Percentiles rank a stretch among this genome's conserved stretches.
These are phyloP conservation scores for Melinaea marsaeus DNA, from an alignment of 2,888 invertebrate genomes.

Conservation along the genomic window DNA sequence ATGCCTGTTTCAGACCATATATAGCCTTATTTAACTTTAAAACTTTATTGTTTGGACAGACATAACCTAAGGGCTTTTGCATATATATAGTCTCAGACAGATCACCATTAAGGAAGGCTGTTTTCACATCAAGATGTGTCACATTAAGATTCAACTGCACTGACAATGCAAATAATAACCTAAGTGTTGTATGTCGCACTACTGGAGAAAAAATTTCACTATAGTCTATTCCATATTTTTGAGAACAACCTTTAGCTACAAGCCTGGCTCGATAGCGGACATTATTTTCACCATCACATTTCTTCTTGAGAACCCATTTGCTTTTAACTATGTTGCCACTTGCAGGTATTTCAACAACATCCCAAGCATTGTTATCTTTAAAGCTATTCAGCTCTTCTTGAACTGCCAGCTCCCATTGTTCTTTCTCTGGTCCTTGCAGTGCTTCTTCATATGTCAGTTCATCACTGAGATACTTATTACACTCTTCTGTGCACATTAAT, in stretches of 20 bases:
- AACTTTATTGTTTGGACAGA: neutral
- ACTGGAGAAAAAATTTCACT: neutral
- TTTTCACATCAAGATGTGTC: no score
- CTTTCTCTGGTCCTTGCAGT: no score
- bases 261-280: constrained; percentile 25
- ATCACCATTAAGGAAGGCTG: constrained; percentile 6
- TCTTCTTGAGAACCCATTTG: constrained; percentile 24
- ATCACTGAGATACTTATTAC: no score
- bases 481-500: no score
- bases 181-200: no score
- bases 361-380: constrained; percentile 26
- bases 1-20: constrained; percentile 17
- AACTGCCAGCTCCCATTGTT: no score
- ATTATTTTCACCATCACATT: constrained; percentile 22
- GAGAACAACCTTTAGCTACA: constrained; percentile 26
- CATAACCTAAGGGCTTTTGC: constrained; percentile 1
- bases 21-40: constrained; percentile 7
- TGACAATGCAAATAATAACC: no score
- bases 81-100: constrained; percentile 12
- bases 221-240: constrained; percentile 23
- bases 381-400: no score
- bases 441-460: no score
- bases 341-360: constrained; percentile 18
- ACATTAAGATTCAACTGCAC: neutral
- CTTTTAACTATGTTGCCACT: constrained; percentile 23